Conservation (phyloP, 2,888 invertebrate genomes). For the Luperina testacea region DNA sequence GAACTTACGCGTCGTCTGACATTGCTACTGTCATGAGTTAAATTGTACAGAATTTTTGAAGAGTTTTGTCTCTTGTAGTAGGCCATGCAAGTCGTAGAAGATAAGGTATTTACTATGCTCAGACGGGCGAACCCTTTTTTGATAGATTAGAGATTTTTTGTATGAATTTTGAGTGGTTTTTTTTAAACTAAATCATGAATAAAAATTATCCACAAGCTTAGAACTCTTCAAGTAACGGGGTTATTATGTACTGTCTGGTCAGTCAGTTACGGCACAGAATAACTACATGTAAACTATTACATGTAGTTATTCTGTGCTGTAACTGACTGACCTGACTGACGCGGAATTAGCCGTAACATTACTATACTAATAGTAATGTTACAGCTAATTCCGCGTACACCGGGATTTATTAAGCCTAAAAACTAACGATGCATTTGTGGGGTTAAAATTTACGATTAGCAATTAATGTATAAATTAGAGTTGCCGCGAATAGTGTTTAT, state of each 20-base stretch:
- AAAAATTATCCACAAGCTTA: background rate
- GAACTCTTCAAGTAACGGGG: background rate
- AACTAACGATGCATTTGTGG: background rate
- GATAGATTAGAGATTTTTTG: background rate
- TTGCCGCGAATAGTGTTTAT: too few relatives aligned
- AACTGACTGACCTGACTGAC: too few relatives aligned
- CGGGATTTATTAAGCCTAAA: background rate
- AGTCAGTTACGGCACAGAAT: too few relatives aligned
- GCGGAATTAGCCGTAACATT: too few relatives aligned
- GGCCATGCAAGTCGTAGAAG: background rate
- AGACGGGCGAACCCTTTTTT: background rate
- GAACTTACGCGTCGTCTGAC: constrained; percentile 74
- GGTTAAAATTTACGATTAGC: background rate
- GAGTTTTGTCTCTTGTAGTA: constrained; percentile 12
- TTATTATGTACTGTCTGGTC: background rate
- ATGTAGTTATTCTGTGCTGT: too few relatives aligned
- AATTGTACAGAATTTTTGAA: constrained; percentile 61
- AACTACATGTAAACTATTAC: too few relatives aligned
- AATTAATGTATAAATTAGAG: too few relatives aligned
- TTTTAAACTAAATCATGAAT: background rate
- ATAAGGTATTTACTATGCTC: background rate
- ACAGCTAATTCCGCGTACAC: background rate
- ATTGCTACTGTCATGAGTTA: constrained; percentile 54
- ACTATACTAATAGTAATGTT: too few relatives aligned
- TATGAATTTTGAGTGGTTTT: background rate